phyloP scores from a whole-genome alignment of 1,140 invertebrate genomes.

The Drosophila neocordata region DNA sequence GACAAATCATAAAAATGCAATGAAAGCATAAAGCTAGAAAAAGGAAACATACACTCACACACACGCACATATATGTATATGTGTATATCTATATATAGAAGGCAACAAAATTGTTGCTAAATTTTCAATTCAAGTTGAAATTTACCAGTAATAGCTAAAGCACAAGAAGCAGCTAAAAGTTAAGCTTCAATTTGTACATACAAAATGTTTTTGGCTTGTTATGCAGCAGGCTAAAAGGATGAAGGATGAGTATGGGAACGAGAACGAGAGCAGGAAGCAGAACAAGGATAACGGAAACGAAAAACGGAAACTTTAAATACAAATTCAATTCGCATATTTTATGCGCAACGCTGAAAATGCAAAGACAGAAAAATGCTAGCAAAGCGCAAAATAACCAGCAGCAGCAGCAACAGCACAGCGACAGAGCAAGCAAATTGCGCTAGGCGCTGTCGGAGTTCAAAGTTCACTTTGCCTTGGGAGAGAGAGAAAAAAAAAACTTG shows the following conservation, averaged over 20 bases:
- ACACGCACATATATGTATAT: too few species aligned
- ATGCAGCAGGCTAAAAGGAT: constrained; percentile 50
- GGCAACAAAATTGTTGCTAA: constrained; percentile 52
- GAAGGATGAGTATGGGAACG: neutral
- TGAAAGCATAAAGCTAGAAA: constrained; percentile 75
- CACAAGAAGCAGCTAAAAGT: constrained; percentile 51
- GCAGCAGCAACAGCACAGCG: constrained; percentile 52
- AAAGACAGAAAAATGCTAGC: constrained; percentile 66
- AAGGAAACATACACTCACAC: constrained; percentile 48
- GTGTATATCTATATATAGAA: constrained; percentile 1
- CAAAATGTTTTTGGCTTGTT: constrained; percentile 78
- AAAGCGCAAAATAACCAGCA: constrained; percentile 75
- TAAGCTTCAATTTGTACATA: constrained; percentile 75
- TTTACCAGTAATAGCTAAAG: constrained; percentile 55
- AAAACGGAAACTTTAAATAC: constrained; percentile 72
- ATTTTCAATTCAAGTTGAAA: constrained; percentile 49
- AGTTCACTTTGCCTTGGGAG: constrained; percentile 44
- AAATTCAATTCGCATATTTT: constrained; percentile 81
- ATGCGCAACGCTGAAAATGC: constrained; percentile 62
- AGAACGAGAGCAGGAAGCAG: constrained; percentile 21
- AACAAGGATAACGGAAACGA: constrained; percentile 28
- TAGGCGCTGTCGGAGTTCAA: constrained; percentile 53
- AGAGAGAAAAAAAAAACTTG: constrained; percentile 37
- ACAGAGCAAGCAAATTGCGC: constrained; percentile 61
- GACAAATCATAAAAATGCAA: constrained; percentile 77